Base-by-base conservation (phyloP, 2,888 invertebrate species). In the Dynastes hyllus region DNA sequence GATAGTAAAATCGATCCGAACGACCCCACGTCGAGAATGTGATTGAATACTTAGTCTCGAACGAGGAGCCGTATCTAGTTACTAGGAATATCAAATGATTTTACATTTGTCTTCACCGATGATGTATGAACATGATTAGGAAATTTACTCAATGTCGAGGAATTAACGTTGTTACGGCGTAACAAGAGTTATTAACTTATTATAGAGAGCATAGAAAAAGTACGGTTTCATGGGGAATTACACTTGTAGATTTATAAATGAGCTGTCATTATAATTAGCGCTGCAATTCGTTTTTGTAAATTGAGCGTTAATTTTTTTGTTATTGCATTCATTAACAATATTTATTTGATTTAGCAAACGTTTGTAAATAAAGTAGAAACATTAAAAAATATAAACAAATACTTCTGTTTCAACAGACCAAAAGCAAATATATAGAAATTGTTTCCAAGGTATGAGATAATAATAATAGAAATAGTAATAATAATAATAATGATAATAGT, bases 1-100 rank as follows among this genome's bases (percentile, higher is more conserved):
- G 27, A 69, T 69, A 75, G 73, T 75, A 27, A 40, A 45, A 75
- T 75, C 40, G 73, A 78, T 66, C 55, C 71, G 53, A 8, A n/a
- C 53, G 78, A 73, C 78, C 78, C 66, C 78, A 78, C 50, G 73
- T 75, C 73, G 78, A 51, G 75, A 75, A 45, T 66, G 75, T 78
- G 78, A 78, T 78, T 73, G 78, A 78, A 78, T 65, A 78, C 66
- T 63, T 51, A 78, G 73, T 66, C 55, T 75, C 53, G 51, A 78
- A 78, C 69, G 50, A 58, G 53, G 75, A 66, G 65, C 73, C 40
- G 45, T 61, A 61, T 75, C 61, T 45, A 55, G 73, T 61, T 61
- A 75, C 45, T 13, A 61, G 22, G 61, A 61, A 75, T 75, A 75
- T 75, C 73, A 45, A 50, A 75, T 75, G 73, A 45, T 61, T 45